phyloP scores from a whole-genome alignment of 2,797 vertebrate species.

The Lates japonicus region DNA sequence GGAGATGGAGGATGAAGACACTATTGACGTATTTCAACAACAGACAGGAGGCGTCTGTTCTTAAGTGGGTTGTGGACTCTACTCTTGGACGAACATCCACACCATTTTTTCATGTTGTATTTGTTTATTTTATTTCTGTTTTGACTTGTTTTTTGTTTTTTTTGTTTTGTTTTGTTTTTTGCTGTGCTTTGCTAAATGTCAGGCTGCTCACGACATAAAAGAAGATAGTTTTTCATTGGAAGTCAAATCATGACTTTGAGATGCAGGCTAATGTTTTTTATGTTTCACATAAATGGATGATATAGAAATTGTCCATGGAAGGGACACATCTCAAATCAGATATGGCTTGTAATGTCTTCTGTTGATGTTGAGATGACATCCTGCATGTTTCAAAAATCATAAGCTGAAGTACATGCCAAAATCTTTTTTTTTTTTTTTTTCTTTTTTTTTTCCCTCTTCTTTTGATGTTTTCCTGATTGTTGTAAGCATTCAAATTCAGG shows the following conservation, averaged over 20 bases:
- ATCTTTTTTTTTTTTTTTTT: not conserved
- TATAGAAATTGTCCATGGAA: conserved; percentile 51
- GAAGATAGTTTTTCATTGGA: conserved; percentile 43
- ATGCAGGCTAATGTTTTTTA: conserved; percentile 44
- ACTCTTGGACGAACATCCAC: conserved; percentile 62
- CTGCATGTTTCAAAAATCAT: conserved; percentile 50
- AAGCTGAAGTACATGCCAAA: conserved; percentile 61
- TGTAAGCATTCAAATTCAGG: conserved; percentile 60
- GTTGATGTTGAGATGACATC: conserved; percentile 46
- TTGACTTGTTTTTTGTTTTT: conserved; percentile 26
- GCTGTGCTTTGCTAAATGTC: conserved; percentile 50
- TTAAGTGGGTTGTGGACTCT: conserved; percentile 69
- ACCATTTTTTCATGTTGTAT: conserved; percentile 61
- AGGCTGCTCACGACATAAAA: conserved; percentile 47
- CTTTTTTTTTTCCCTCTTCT: not conserved
- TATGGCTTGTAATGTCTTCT: conserved; percentile 24
- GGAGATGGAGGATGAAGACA: conserved; percentile 97
- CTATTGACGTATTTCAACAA: conserved; percentile 95
- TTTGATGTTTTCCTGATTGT: conserved; percentile 37
- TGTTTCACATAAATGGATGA: conserved; percentile 46
- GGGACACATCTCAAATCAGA: conserved; percentile 41
- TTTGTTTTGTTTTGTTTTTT: not conserved
- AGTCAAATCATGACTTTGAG: conserved; percentile 50
- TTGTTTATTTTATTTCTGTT: conserved; percentile 54
- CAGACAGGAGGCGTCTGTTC: conserved; percentile 91